These are phyloP conservation scores for Coelinius sp. DNA, from an alignment of 2,888 invertebrate species.

Conservation along the genomic window DNA sequence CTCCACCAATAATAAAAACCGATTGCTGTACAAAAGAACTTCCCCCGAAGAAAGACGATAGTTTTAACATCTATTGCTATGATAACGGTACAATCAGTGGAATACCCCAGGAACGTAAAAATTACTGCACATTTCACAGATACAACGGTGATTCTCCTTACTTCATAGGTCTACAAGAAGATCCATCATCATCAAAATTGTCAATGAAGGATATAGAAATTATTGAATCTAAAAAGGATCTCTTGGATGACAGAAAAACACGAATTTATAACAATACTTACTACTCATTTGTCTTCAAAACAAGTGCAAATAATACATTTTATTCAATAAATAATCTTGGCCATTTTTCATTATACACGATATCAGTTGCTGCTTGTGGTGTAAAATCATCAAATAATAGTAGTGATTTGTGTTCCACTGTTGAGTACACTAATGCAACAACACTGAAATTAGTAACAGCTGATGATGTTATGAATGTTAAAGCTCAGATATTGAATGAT, in stretches of 20 bases:
- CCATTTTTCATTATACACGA: constrained; percentile 75
- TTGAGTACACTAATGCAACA: constrained; percentile 62
- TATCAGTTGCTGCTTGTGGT: constrained; percentile 76
- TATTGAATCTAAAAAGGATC: not conserved
- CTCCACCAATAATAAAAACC: constrained; percentile 28
- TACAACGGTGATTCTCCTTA: constrained; percentile 41
- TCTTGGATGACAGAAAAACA: constrained; percentile 40
- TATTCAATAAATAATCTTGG: constrained; percentile 69
- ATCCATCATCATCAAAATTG: constrained; percentile 31
- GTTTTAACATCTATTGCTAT: constrained; percentile 58
- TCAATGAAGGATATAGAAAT: constrained; percentile 8
- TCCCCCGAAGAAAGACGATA: constrained; percentile 35
- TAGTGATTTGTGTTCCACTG: constrained; percentile 59
- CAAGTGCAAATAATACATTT: constrained; percentile 49
- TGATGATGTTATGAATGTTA: constrained; percentile 67
- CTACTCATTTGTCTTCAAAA: constrained; percentile 52
- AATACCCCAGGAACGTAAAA: constrained; percentile 52
- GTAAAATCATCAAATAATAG: constrained; percentile 61
- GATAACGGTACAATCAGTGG: constrained; percentile 53
- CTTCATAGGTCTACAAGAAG: not conserved
- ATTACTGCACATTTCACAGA: constrained; percentile 53
- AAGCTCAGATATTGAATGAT: constrained; percentile 54
- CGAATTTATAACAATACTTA: constrained; percentile 45
- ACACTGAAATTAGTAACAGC: constrained; percentile 70
- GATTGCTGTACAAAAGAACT: not conserved